A percentile compares a stretch with the other conserved stretches of the same genome.
phyloP scores from a whole-genome alignment of 2,888 invertebrate species.

The Mythimna impura region DNA sequence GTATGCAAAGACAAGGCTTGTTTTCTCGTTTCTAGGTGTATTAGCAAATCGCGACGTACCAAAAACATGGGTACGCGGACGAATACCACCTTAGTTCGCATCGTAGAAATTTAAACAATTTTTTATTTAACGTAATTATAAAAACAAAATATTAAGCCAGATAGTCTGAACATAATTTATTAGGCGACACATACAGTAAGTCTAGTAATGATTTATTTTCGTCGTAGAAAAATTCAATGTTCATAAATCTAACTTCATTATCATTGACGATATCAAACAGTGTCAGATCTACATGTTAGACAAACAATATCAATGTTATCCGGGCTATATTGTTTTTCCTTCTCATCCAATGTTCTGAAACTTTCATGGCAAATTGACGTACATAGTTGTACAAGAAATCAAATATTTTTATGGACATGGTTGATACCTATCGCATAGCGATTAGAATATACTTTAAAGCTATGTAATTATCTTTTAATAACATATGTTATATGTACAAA shows the following conservation, averaged over 20 bases:
- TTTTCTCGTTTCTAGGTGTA: conserved; percentile 70
- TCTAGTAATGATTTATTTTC: conserved; percentile 74
- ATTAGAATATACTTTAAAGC: conserved; percentile 23
- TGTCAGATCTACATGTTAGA: conserved; percentile 69
- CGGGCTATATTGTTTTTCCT: conserved; percentile 81
- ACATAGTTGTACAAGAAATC: conserved; percentile 5
- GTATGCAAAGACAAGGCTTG: conserved; percentile 55
- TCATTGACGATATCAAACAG: conserved; percentile 70
- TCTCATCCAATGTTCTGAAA: conserved; percentile 65
- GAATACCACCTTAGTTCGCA: conserved; percentile 62
- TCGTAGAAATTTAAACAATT: conserved; percentile 56
- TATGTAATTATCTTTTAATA: conserved; percentile 20
- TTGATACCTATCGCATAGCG: conserved; percentile 2
- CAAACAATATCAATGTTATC: conserved; percentile 63
- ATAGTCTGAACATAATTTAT: conserved; percentile 63
- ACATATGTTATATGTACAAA: conserved; percentile 48
- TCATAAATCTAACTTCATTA: conserved; percentile 65
- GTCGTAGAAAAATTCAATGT: conserved; percentile 71
- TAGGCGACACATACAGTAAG: conserved; percentile 66
- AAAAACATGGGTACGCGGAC: conserved; percentile 60
- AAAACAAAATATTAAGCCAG: conserved; percentile 55
- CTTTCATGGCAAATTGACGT: conserved; percentile 16
- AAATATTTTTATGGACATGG: conserved; percentile 23
- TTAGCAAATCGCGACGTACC: conserved; percentile 57
- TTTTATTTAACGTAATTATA: conserved; percentile 61